Evolutionary conservation across 2,113 vertebrate genomes (phyloP).

Genomic region (Brachypteracias leptosomus): DNA sequence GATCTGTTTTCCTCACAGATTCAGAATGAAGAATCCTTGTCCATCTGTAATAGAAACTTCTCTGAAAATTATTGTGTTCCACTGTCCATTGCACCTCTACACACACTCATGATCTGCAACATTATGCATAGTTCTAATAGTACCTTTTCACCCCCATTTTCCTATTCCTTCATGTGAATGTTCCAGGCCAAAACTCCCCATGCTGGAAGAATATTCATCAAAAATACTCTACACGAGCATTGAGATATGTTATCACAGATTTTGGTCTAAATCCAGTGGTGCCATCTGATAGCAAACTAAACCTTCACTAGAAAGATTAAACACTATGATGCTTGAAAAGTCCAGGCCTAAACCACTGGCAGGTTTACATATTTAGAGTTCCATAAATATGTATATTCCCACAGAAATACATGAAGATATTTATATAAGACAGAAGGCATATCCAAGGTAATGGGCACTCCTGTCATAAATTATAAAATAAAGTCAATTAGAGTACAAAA

Average conservation of each 20-base stretch:
- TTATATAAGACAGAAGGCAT: slow-evolving; percentile 1
- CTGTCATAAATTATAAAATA: slow-evolving; percentile 52
- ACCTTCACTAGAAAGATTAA: background rate
- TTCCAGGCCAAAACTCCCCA: background rate
- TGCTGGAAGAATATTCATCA: background rate
- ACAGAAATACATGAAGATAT: background rate
- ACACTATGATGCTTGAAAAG: background rate
- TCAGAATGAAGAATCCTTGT: background rate
- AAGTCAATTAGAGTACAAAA: slow-evolving; percentile 55
- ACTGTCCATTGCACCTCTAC: background rate
- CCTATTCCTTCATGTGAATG: background rate
- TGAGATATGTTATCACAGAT: background rate
- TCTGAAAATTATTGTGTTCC: background rate
- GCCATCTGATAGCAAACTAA: background rate
- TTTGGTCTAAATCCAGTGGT: background rate
- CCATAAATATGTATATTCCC: slow-evolving; percentile 40
- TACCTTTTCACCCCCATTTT: background rate
- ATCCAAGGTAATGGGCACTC: background rate
- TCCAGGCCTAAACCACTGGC: background rate
- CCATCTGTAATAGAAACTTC: background rate
- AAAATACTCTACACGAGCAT: background rate
- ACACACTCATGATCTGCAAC: background rate
- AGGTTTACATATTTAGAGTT: background rate
- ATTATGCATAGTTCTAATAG: background rate
- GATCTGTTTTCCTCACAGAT: background rate